These are phyloP conservation scores for Sinopyrophorus schimmeli DNA, from an alignment of 2,888 invertebrate genomes.

Conservation along the genomic window DNA sequence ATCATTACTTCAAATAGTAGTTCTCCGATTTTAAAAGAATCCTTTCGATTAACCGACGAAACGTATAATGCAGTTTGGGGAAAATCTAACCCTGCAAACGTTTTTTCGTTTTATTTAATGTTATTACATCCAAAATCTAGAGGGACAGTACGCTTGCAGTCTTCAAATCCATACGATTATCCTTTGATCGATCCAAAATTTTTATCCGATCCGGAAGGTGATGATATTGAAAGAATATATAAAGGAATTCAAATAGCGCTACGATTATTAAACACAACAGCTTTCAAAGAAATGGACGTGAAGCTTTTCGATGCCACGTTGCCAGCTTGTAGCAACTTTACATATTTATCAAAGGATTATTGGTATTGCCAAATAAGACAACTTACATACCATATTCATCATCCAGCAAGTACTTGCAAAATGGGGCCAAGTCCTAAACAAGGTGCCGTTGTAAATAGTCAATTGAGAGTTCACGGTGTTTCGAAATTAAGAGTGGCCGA, in stretches of 20 bases:
- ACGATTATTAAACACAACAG: constrained; percentile 55
- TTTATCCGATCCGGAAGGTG: constrained; percentile 57
- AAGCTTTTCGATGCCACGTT: constrained; percentile 42
- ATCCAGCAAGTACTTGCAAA: constrained; percentile 32
- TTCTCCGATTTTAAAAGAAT: constrained; percentile 33
- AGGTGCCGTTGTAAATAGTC: constrained; percentile 37
- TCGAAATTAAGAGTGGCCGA: constrained; percentile 58
- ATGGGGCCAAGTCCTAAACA: constrained; percentile 29
- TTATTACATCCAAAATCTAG: constrained; percentile 58
- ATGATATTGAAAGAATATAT: constrained; percentile 58
- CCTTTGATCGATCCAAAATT: constrained; percentile 71
- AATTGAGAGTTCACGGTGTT: constrained; percentile 58
- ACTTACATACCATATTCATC: constrained; percentile 17
- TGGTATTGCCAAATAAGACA: constrained; percentile 37
- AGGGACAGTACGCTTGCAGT: constrained; percentile 58
- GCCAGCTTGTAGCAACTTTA: constrained; percentile 22
- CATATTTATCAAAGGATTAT: constrained; percentile 29
- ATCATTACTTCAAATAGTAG: constrained; percentile 58
- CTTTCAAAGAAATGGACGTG: constrained; percentile 58
- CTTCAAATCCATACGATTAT: constrained; percentile 62
- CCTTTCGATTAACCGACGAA: constrained; percentile 37
- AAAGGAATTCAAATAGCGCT: constrained; percentile 56
- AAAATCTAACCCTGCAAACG: constrained; percentile 9
- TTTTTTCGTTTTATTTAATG: constrained; percentile 48
- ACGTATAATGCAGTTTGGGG: constrained; percentile 51